Percentiles rank a stretch among this genome's conserved stretches.
Evolutionary conservation across 1,140 invertebrate genomes (phyloP).

Genomic region (Chymomyza costata): DNA sequence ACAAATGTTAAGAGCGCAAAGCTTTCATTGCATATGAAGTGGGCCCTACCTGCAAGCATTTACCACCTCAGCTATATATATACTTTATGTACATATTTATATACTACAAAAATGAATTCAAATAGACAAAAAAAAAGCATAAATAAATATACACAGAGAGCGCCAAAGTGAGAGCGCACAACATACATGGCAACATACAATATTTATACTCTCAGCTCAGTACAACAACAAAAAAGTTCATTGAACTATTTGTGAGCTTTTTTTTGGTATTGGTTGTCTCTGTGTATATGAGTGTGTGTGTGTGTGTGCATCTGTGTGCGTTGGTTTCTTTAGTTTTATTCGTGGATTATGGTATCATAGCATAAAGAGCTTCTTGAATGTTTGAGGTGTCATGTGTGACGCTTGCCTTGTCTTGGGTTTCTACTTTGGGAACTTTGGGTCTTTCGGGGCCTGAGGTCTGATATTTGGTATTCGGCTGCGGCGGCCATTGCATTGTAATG

Average conservation of each 20-base stretch:
- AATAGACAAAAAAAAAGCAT: slow-evolving; percentile 54
- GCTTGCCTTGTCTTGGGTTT: slow-evolving; percentile 52
- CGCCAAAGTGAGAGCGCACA: slow-evolving; percentile 22
- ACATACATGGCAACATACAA: slow-evolving; percentile 59
- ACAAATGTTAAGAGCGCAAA: too few species aligned
- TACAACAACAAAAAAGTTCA: slow-evolving; percentile 63
- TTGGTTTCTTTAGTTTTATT: slow-evolving; percentile 71
- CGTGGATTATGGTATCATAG: slow-evolving; percentile 73
- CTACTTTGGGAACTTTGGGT: slow-evolving; percentile 24
- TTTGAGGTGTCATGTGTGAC: slow-evolving; percentile 60
- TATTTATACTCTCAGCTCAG: too few species aligned
- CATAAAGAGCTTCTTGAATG: slow-evolving; percentile 48
- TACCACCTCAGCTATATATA: slow-evolving; percentile 35
- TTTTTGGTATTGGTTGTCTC: slow-evolving; percentile 34
- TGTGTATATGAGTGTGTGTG: slow-evolving; percentile 33
- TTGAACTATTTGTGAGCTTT: slow-evolving; percentile 74
- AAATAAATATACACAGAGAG: slow-evolving; percentile 27
- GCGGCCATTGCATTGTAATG: slow-evolving; percentile 34
- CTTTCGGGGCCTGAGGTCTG: slow-evolving; percentile 9
- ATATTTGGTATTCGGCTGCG: too few species aligned
- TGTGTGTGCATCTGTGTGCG: slow-evolving; percentile 32
- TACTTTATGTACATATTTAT: too few species aligned
- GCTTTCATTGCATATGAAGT: slow-evolving; percentile 54
- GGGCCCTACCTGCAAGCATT: slow-evolving; percentile 29
- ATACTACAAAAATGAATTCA: slow-evolving; percentile 52